Base-by-base conservation (phyloP, 2,888 invertebrate genomes). In the Tachina grossa region DNA sequence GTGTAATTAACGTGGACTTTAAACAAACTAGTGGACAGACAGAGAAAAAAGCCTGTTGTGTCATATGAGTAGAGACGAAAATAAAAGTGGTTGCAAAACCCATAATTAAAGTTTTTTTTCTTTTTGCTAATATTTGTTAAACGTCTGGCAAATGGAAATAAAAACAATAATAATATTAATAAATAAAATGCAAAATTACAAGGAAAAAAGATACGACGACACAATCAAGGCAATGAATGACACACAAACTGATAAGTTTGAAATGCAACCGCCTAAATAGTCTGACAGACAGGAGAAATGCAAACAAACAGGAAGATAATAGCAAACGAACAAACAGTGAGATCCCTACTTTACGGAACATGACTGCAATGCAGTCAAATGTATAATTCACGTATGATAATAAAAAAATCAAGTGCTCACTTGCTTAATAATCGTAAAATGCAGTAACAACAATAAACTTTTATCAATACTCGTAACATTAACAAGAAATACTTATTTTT, bases 81-180 rank as follows among this genome's bases (percentile, higher is more conserved):
- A 69, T n/a, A 45, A 66, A 55, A 49, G 31, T 74, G 72, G 83
- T 74, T 69, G 69, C 65, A 71, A 72, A 80, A 89, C 89, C 88
- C 89, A 89, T 90, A 91, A 90, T 91, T 90, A 91, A 90, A 31
- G 31, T 31, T 31, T 31, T 90, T 90, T 90, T 88, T 14, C 72
- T 74, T 68, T 14, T 79, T 72, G 63, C 89, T 89, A 90, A 90
- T 91, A 89, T 90, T 90, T 90, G 90, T 88, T 31, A 90, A 90
- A 87, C 87, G 90, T 90, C 90, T 90, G 91, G 91, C 89, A 89
- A 89, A 59, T 66, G 43, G 14, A 31, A 65, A 63, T 53, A 9
- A 47, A 75, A 55, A 55, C 9, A 47, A 76, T 19, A 72, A 72
- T 19, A 72, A 75, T 41, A 47, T 45, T 11, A 53, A 55, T 22